Evolutionary conservation across 2,888 invertebrate genomes (phyloP).

Genomic region (Ophion slaviceki): DNA sequence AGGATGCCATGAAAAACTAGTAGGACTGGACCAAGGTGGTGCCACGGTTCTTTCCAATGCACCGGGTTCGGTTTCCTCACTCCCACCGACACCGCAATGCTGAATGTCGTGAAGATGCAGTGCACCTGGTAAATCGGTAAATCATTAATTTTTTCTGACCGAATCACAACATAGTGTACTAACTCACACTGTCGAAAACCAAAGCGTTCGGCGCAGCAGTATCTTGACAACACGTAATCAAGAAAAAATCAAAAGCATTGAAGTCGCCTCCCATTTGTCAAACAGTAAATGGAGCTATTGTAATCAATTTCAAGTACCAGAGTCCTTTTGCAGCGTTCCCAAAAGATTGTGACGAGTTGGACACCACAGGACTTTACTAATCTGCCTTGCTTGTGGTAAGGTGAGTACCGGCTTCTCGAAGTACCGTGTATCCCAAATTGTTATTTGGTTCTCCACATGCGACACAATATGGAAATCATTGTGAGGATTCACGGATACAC

Average conservation of each 20-base stretch:
- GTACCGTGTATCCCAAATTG: slow-evolving; percentile 94
- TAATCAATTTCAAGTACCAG: slow-evolving; percentile 70
- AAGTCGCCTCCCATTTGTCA: no score
- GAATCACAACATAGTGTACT: neutral
- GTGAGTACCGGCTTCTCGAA: slow-evolving; percentile 93
- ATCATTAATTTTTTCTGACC: neutral
- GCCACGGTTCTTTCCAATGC: slow-evolving; percentile 89
- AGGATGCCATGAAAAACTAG: slow-evolving; percentile 95
- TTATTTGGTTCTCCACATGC: slow-evolving; percentile 91
- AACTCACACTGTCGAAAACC: neutral
- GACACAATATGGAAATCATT: slow-evolving; percentile 93
- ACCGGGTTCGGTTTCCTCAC: slow-evolving; percentile 91
- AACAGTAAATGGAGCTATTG: no score
- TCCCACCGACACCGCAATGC: slow-evolving; percentile 86
- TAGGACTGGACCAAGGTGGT: slow-evolving; percentile 82
- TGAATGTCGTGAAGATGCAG: slow-evolving; percentile 95
- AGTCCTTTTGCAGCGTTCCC: slow-evolving; percentile 92
- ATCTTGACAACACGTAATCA: no score
- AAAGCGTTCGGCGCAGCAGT: neutral
- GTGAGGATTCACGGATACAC: slow-evolving; percentile 91
- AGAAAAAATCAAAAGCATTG: no score
- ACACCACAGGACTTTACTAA: slow-evolving; percentile 93
- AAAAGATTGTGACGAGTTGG: slow-evolving; percentile 94
- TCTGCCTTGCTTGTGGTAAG: slow-evolving; percentile 88
- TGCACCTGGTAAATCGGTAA: slow-evolving; percentile 78